Percentiles rank a stretch among this genome's conserved stretches.
phyloP scores from a whole-genome alignment of 2,797 vertebrate species.

The Mycteria americana region DNA sequence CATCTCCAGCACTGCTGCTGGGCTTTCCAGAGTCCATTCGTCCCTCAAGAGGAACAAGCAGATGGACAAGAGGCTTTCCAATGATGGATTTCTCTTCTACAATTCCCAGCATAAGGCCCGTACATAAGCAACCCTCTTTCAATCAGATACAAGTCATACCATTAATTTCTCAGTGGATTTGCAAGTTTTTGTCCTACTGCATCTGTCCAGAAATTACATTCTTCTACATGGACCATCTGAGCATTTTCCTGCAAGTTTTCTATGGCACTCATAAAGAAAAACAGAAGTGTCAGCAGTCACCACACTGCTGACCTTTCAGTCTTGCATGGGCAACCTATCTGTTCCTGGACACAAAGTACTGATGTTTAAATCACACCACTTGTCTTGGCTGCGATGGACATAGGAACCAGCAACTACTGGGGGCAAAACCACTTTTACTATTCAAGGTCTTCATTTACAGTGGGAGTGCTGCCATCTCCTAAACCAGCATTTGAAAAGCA shows the following conservation, averaged over 20 bases:
- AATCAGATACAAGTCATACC: not conserved
- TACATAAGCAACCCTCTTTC: not conserved
- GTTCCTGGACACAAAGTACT: not conserved
- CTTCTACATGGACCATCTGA: not conserved
- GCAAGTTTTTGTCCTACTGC: not conserved
- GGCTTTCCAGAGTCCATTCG: not conserved
- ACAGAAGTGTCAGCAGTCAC: not conserved
- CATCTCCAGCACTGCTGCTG: not conserved
- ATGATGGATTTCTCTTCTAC: not conserved
- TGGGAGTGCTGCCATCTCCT: not conserved
- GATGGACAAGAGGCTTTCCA: not conserved
- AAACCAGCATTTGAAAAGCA: not conserved
- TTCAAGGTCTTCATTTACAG: slow-evolving; percentile 31
- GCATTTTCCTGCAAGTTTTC: not conserved
- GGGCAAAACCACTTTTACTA: not conserved
- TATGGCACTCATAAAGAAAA: not conserved
- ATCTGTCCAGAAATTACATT: not conserved
- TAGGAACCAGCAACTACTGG: not conserved
- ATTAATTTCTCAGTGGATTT: not conserved
- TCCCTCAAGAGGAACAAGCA: not conserved
- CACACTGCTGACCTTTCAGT: not conserved
- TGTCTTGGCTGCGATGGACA: not conserved
- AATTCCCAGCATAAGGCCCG: not conserved
- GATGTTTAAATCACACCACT: not conserved
- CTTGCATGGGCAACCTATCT: not conserved